Evolutionary conservation across 2,888 invertebrate species (phyloP).

Genomic region (Sarcophaga variegata): DNA sequence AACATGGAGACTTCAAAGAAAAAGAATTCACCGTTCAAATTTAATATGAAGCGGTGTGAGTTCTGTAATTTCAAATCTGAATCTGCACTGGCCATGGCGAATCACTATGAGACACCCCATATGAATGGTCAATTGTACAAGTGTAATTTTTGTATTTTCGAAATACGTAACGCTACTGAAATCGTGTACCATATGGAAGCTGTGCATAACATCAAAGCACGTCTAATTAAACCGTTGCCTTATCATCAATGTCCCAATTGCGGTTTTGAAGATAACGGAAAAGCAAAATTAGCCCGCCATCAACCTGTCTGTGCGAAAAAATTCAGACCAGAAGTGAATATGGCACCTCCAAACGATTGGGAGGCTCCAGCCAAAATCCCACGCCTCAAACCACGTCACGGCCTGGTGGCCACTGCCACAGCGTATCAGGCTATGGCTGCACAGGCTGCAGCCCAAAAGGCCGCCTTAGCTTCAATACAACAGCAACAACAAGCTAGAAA

Average conservation of each 20-base stretch:
- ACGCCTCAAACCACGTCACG: constrained; percentile 82
- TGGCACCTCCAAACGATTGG: constrained; percentile 94
- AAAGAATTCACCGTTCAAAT: constrained; percentile 90
- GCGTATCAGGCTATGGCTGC: constrained; percentile 83
- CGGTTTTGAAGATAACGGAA: constrained; percentile 96
- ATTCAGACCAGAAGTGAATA: constrained; percentile 93
- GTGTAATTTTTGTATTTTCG: constrained; percentile 92
- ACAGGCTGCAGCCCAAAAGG: constrained; percentile 81
- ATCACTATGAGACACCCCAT: constrained; percentile 95
- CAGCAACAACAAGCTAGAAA: constrained; percentile 80
- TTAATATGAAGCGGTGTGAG: constrained; percentile 91
- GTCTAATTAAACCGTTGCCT: constrained; percentile 91
- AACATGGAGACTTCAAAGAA: constrained; percentile 93
- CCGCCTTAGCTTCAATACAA: constrained; percentile 80
- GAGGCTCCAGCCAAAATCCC: constrained; percentile 97
- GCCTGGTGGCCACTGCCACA: constrained; percentile 81
- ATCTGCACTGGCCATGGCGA: constrained; percentile 90
- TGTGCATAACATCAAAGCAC: constrained; percentile 91
- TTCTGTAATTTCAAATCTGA: constrained; percentile 95
- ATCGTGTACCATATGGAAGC: constrained; percentile 96
- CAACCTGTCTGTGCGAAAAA: constrained; percentile 93
- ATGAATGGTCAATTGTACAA: constrained; percentile 93
- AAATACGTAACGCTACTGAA: constrained; percentile 92
- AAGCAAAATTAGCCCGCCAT: constrained; percentile 94
- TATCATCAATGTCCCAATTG: constrained; percentile 96